phyloP scores from a whole-genome alignment of 2,113 vertebrate species.

The Elgaria multicarinata region DNA sequence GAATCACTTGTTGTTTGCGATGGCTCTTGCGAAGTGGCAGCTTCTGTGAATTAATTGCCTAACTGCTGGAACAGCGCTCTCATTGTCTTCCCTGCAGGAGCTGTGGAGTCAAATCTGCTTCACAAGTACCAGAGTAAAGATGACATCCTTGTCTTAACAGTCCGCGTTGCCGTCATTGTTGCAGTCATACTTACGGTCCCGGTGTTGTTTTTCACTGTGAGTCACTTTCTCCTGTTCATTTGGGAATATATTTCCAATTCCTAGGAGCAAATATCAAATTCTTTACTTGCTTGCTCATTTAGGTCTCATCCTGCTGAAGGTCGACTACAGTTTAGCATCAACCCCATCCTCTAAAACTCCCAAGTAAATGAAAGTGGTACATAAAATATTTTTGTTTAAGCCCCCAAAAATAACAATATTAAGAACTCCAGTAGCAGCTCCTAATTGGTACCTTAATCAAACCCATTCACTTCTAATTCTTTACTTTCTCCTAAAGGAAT shows the following conservation, averaged over 20 bases:
- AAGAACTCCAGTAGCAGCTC: not conserved
- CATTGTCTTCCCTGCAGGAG: conserved; percentile 66
- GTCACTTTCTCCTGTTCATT: conserved; percentile 18
- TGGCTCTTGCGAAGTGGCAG: conserved; percentile 53
- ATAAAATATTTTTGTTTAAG: not conserved
- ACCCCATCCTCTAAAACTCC: not conserved
- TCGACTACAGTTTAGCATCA: not conserved
- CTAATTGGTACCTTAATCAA: not conserved
- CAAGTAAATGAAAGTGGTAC: not conserved
- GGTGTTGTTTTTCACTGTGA: conserved; percentile 84
- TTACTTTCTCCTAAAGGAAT: not conserved
- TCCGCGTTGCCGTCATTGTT: conserved; percentile 81
- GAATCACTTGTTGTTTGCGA: conserved; percentile 65
- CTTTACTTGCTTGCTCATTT: not conserved
- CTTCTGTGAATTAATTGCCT: conserved; percentile 49
- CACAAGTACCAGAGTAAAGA: conserved; percentile 78
- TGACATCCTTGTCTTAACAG: conserved; percentile 78
- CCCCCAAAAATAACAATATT: not conserved
- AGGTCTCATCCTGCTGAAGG: not conserved
- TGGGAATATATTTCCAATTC: not conserved
- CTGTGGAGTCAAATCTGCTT: conserved; percentile 80
- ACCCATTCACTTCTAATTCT: not conserved
- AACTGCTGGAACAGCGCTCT: conserved; percentile 35
- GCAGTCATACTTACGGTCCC: conserved; percentile 84
- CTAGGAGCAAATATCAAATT: not conserved